phyloP scores from a whole-genome alignment of 37 sponge, comb jelly and placozoan species.

The Agelas oroides region DNA sequence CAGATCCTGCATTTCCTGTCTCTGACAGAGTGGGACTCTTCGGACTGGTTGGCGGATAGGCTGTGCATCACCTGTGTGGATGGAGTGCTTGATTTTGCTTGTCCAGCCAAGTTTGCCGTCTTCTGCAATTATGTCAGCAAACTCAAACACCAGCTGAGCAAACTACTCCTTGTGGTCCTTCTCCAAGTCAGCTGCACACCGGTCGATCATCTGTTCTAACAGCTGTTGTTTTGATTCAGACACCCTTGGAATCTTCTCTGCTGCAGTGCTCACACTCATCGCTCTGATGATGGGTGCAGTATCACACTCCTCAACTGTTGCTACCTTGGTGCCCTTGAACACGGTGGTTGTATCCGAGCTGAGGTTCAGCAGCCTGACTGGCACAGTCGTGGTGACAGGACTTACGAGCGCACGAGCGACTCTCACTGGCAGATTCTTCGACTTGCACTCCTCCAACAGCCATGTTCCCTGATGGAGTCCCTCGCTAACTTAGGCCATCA shows the following conservation, averaged over 20 bases:
- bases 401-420: no score
- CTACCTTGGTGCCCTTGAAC: no score
- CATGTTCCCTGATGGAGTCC: no score
- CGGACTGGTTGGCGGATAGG: slow-evolving; percentile 9
- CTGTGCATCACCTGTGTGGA: slow-evolving; percentile 15
- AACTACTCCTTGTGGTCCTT: neutral
- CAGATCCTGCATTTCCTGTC: no score
- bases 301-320: no score
- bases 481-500: no score
- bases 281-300: slow-evolving; percentile 3
- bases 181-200: slow-evolving; percentile 1
- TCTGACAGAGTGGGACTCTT: neutral
- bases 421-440: no score
- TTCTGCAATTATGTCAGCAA: neutral
- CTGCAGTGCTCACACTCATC: neutral
- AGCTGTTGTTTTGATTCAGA: neutral
- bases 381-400: no score
- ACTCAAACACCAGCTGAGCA: neutral
- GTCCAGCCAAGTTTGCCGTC: neutral
- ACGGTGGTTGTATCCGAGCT: no score
- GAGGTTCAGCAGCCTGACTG: no score
- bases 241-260: neutral
- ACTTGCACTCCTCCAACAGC: no score
- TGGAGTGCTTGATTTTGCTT: neutral
- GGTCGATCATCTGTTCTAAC: neutral